These are phyloP conservation scores for Drosophila hamatofila DNA, from an alignment of 2,888 invertebrate genomes.

Conservation along the genomic window DNA sequence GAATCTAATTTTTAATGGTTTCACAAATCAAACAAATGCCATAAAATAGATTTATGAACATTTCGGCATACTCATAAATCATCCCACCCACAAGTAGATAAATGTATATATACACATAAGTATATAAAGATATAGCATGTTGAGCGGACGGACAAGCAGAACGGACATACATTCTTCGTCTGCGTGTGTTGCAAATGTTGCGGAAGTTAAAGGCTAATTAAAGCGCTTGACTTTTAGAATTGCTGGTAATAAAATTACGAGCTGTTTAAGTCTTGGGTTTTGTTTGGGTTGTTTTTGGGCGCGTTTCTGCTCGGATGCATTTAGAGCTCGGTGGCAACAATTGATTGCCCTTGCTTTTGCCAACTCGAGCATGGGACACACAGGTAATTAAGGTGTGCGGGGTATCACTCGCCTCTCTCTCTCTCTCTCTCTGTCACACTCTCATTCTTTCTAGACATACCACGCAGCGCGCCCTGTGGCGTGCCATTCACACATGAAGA, in stretches of 20 bases:
- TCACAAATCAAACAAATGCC: conserved; percentile 74
- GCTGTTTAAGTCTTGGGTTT: conserved; percentile 39
- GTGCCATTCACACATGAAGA: conserved; percentile 76
- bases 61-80: conserved; percentile 69
- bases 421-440: not conserved
- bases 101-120: not conserved
- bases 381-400: conserved; percentile 56
- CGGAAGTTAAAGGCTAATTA: conserved; percentile 80
- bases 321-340: conserved; percentile 64
- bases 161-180: conserved; percentile 50
- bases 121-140: conserved; percentile 20
- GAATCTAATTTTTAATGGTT: conserved; percentile 62
- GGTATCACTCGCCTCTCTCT: conserved; percentile 5
- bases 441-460: not conserved
- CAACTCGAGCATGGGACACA: conserved; percentile 76
- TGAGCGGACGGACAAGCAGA: conserved; percentile 45
- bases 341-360: conserved; percentile 79
- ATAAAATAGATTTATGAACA: conserved; percentile 58
- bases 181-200: conserved; percentile 68
- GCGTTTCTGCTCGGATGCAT: conserved; percentile 79
- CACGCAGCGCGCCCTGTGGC: conserved; percentile 63
- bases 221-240: conserved; percentile 69
- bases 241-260: conserved; percentile 70
- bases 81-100: conserved; percentile 64
- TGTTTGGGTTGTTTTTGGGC: conserved; percentile 40